A percentile compares a stretch with the other conserved stretches of the same genome.
These are phyloP conservation scores for Pammene aurita DNA, from an alignment of 2,888 invertebrate genomes.

Conservation along the genomic window DNA sequence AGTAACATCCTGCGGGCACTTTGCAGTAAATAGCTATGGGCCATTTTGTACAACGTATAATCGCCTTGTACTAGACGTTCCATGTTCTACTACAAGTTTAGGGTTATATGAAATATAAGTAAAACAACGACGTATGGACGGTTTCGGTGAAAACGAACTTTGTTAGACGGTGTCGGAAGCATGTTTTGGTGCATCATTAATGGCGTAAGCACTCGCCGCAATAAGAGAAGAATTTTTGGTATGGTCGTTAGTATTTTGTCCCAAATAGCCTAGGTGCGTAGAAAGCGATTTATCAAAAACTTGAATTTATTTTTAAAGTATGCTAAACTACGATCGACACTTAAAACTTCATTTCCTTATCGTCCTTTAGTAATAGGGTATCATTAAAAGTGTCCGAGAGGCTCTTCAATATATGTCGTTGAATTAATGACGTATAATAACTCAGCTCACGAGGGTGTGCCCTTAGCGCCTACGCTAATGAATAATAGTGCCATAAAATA, in stretches of 20 bases:
- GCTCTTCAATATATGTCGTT: slow-evolving; percentile 58
- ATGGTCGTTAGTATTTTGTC: too few species aligned
- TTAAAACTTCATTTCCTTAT: slow-evolving; percentile 56
- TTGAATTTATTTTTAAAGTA: not conserved
- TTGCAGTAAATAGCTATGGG: slow-evolving; percentile 29
- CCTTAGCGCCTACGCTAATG: slow-evolving; percentile 53
- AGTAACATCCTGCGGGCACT: slow-evolving; percentile 24
- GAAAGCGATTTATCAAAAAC: not conserved
- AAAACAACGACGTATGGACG: too few species aligned
- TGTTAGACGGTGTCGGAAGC: too few species aligned
- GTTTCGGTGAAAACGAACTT: too few species aligned
- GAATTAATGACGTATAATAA: slow-evolving; percentile 70
- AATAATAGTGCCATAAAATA: slow-evolving; percentile 54
- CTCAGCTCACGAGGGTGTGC: slow-evolving; percentile 55
- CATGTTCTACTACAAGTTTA: too few species aligned
- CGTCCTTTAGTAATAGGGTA: slow-evolving; percentile 60
- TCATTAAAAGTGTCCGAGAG: slow-evolving; percentile 60
- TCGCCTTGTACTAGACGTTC: too few species aligned
- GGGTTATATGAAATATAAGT: too few species aligned
- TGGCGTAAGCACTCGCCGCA: too few species aligned
- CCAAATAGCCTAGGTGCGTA: too few species aligned
- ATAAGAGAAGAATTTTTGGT: too few species aligned
- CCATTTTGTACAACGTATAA: slow-evolving; percentile 9
- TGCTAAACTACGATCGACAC: slow-evolving; percentile 17
- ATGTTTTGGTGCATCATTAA: too few species aligned